A percentile compares a stretch with the other conserved stretches of the same genome.
Conservation (phyloP, 2,797 vertebrate genomes). For the Pangasius sanitwongsei region DNA sequence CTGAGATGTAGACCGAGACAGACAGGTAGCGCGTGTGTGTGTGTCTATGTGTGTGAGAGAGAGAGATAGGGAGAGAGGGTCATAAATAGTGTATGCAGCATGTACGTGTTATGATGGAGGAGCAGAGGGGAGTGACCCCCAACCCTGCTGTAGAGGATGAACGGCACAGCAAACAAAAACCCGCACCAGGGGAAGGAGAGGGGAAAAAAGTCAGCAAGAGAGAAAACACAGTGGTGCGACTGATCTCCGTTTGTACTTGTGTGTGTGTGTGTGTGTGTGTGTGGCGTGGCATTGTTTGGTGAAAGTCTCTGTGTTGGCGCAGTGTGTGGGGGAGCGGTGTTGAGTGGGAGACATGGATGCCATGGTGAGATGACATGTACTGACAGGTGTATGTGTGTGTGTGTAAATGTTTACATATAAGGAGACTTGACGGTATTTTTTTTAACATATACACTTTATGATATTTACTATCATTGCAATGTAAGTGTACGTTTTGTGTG, state of each 20-base stretch:
- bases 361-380: neutral
- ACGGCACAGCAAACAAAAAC: constrained; percentile 31
- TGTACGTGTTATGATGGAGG: constrained; percentile 39
- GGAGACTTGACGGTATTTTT: neutral
- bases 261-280: neutral
- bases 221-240: constrained; percentile 14
- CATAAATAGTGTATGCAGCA: constrained; percentile 43
- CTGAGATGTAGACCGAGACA: constrained; percentile 43
- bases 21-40: constrained; percentile 4
- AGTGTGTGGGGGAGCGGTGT: constrained; percentile 2
- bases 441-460: neutral
- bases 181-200: neutral
- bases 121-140: constrained; percentile 48
- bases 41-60: neutral
- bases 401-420: neutral
- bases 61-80: constrained; percentile 8
- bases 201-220: constrained; percentile 8
- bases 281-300: constrained; percentile 19
- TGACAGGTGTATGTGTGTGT: neutral
- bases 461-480: neutral
- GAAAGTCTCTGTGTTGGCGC: constrained; percentile 25
- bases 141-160: constrained; percentile 42
- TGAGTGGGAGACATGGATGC: neutral
- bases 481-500: neutral
- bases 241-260: constrained; percentile 30